A percentile compares a stretch with the other conserved stretches of the same genome.
Conservation (phyloP, 2,888 invertebrate genomes). For the Baronia brevicornis region DNA sequence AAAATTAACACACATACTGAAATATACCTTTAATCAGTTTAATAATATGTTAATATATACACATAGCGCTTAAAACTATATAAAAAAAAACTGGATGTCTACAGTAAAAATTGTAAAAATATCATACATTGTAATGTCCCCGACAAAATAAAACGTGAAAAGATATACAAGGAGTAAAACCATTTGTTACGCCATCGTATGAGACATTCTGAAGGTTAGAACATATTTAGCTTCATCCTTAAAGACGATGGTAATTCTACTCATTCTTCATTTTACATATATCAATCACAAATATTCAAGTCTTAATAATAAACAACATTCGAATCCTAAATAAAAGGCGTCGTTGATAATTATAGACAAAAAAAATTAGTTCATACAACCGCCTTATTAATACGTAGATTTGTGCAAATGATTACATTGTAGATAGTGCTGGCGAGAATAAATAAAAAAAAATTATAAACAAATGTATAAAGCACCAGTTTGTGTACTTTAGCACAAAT, state of each 20-base stretch:
- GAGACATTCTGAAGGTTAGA: too few species aligned
- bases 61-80: conserved; percentile 61
- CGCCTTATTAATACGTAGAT: too few species aligned
- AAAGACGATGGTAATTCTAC: conserved; percentile 8
- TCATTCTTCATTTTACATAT: conserved; percentile 3
- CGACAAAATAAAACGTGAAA: conserved; percentile 28
- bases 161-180: conserved; percentile 14
- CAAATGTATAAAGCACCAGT: conserved; percentile 14
- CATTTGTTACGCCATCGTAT: too few species aligned
- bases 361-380: too few species aligned
- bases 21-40: conserved; percentile 73
- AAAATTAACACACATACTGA: conserved; percentile 41
- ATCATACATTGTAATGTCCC: conserved; percentile 47
- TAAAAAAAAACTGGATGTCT: conserved; percentile 55
- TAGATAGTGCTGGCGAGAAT: too few species aligned
- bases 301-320: conserved; percentile 18
- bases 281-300: too few species aligned
- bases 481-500: conserved; percentile 7
- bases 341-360: conserved; percentile 7
- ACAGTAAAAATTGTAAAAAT: conserved; percentile 68
- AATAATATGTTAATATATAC: conserved; percentile 67
- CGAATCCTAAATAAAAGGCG: conserved; percentile 12
- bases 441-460: conserved; percentile 5
- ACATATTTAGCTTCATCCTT: conserved; percentile 8
- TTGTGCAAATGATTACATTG: too few species aligned